These are phyloP conservation scores for Bos indicus DNA, from an alignment of 2,113 vertebrate genomes.

Conservation along the genomic window DNA sequence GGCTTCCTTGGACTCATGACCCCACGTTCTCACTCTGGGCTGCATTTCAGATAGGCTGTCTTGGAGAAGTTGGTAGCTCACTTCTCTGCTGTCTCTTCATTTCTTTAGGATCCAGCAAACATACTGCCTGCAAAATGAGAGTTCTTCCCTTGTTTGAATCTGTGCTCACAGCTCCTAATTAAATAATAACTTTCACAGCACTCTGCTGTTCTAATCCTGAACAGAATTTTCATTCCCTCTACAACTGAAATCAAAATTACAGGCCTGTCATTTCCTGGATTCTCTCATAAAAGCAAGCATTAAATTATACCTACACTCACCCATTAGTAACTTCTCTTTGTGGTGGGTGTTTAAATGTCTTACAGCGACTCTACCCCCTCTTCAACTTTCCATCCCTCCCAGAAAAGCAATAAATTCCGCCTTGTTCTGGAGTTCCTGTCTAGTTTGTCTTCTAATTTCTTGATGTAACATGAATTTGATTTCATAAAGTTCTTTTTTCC, in stretches of 20 bases:
- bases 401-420: slow-evolving; percentile 59
- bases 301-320: slow-evolving; percentile 36
- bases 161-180: slow-evolving; percentile 49
- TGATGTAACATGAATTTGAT: slow-evolving; percentile 4
- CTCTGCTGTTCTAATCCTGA: background rate
- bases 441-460: slow-evolving; percentile 52
- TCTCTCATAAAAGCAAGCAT: slow-evolving; percentile 54
- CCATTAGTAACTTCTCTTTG: slow-evolving; percentile 51
- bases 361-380: slow-evolving; percentile 52
- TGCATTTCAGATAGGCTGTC: background rate
- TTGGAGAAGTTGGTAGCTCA: background rate
- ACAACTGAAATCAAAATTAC: slow-evolving; percentile 62
- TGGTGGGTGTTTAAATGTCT: slow-evolving; percentile 56
- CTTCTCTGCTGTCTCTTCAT: background rate
- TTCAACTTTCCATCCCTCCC: slow-evolving; percentile 40
- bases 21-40: too few species aligned
- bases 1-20: background rate
- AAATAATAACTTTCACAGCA: slow-evolving; percentile 61
- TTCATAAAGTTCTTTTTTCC: background rate
- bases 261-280: slow-evolving; percentile 60
- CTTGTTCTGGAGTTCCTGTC: slow-evolving; percentile 22
- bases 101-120: background rate
- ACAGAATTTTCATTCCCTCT: slow-evolving; percentile 32
- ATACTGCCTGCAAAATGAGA: background rate
- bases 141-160: background rate